Percentiles rank a stretch among this genome's conserved stretches.
phyloP scores from a whole-genome alignment of 2,888 invertebrate genomes.

The Rhingia campestris region DNA sequence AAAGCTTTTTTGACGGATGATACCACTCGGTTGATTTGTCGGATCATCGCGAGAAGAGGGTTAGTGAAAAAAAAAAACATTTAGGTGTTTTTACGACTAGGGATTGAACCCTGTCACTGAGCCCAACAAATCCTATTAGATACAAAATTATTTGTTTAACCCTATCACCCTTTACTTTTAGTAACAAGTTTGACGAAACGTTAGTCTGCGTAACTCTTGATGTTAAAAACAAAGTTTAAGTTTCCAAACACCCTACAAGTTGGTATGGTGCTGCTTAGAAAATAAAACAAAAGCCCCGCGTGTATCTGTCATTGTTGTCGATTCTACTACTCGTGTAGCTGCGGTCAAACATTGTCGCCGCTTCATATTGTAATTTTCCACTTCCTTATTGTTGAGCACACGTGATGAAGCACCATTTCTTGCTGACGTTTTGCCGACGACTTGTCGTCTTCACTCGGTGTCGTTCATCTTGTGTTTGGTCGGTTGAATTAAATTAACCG shows the following conservation, averaged over 20 bases:
- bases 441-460: constrained; percentile 25
- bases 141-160: too few species aligned
- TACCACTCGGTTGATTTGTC: too few species aligned
- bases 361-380: constrained; percentile 54
- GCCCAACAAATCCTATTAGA: too few species aligned
- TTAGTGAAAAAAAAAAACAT: too few species aligned
- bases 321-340: constrained; percentile 27
- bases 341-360: constrained; percentile 57
- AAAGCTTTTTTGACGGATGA: too few species aligned
- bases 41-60: too few species aligned
- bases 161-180: too few species aligned
- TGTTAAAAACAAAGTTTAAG: neutral
- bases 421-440: constrained; percentile 7
- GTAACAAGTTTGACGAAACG: too few species aligned
- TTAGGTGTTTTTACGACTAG: too few species aligned
- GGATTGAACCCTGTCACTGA: too few species aligned
- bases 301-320: constrained; percentile 37
- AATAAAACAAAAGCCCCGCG: constrained; percentile 1
- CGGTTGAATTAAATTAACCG: constrained; percentile 53
- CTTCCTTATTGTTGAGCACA: constrained; percentile 70
- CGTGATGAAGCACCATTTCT: constrained; percentile 66
- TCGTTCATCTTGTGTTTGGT: constrained; percentile 43
- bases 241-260: neutral
- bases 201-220: neutral
- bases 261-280: neutral